phyloP scores from a whole-genome alignment of 2,113 vertebrate genomes.

The Tetraodon nigroviridis region DNA sequence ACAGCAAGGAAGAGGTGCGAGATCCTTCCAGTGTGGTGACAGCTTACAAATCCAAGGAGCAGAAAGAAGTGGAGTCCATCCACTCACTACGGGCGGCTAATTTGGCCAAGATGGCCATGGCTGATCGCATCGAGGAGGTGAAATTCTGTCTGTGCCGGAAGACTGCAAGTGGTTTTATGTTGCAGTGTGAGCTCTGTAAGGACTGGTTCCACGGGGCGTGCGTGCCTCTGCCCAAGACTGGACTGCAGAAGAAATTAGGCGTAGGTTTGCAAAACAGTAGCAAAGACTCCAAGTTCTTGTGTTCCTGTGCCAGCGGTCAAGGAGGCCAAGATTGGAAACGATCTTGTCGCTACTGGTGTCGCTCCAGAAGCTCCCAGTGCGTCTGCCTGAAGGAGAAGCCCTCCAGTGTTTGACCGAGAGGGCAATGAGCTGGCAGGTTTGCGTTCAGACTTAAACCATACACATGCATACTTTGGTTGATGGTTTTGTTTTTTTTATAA shows the following conservation, averaged over 20 bases:
- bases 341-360: conserved; percentile 93
- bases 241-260: conserved; percentile 86
- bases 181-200: conserved; percentile 97
- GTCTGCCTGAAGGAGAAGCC: conserved; percentile 92
- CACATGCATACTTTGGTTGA: too few relatives aligned
- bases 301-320: conserved; percentile 93
- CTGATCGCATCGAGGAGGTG: conserved; percentile 94
- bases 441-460: not conserved
- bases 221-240: conserved; percentile 89
- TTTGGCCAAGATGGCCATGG: conserved; percentile 95
- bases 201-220: conserved; percentile 98
- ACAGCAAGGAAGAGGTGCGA: conserved; percentile 82
- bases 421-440: conserved; percentile 94
- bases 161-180: conserved; percentile 92
- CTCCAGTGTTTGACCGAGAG: conserved; percentile 95
- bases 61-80: conserved; percentile 92
- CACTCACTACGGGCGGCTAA: conserved; percentile 91
- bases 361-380: conserved; percentile 92
- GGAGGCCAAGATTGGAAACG: conserved; percentile 92
- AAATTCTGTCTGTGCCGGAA: conserved; percentile 96
- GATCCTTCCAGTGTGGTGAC: conserved; percentile 90
- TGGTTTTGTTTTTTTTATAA: not conserved
- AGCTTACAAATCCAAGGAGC: conserved; percentile 91
- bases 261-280: conserved; percentile 88
- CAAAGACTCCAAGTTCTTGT: conserved; percentile 95